Percentiles rank a stretch among this genome's conserved stretches.
Evolutionary conservation across 2,888 invertebrate genomes (phyloP).

Genomic region (Coecobrya sp.): DNA sequence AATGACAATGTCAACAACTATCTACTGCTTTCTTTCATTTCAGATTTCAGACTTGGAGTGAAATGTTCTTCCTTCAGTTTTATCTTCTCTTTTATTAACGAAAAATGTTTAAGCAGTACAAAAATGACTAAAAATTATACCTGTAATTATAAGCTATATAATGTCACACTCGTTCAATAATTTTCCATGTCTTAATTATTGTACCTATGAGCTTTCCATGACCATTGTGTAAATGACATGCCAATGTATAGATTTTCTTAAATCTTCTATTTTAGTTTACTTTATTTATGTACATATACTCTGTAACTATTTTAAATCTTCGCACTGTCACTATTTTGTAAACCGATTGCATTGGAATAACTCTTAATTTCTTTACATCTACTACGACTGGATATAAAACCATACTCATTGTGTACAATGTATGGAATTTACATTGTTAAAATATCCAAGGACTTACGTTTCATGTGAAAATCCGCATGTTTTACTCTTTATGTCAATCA

Average conservation of each 20-base stretch:
- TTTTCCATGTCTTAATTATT: not conserved
- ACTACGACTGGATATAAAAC: not conserved
- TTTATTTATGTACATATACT: constrained; percentile 44
- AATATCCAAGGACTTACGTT: not conserved
- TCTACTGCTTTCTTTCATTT: not conserved
- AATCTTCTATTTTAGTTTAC: not conserved
- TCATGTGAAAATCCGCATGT: not conserved
- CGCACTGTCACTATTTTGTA: not conserved
- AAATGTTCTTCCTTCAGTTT: not conserved
- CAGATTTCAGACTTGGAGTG: not conserved
- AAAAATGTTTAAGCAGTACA: constrained; percentile 10
- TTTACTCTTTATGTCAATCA: constrained; percentile 26
- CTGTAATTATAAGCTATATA: too few relatives aligned
- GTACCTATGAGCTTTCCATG: constrained; percentile 36
- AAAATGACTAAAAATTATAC: not conserved
- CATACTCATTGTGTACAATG: not conserved
- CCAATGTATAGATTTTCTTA: not conserved
- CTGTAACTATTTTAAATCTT: constrained; percentile 31
- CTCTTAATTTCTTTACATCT: not conserved
- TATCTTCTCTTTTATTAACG: not conserved
- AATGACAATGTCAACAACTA: not conserved
- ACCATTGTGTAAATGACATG: not conserved
- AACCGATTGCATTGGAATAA: not conserved
- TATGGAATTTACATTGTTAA: not conserved
- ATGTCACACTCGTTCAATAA: not conserved